These are phyloP conservation scores for Alethe diademata DNA, from an alignment of 2,113 vertebrate genomes.

Conservation along the genomic window DNA sequence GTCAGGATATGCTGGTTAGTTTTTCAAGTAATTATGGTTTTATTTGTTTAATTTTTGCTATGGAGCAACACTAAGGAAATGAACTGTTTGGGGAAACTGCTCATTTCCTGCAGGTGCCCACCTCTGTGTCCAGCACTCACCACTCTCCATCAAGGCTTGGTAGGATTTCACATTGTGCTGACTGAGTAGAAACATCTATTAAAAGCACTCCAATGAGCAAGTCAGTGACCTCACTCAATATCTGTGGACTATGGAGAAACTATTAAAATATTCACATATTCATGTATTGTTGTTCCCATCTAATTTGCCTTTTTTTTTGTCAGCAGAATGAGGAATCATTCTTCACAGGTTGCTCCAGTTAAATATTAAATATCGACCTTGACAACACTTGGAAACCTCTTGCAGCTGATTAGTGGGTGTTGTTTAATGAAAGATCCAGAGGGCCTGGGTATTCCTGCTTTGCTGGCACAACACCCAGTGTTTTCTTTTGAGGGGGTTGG, in stretches of 20 bases:
- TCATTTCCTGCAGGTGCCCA: conserved; percentile 41
- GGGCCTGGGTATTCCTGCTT: neutral
- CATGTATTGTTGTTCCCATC: neutral
- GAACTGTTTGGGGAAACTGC: conserved; percentile 30
- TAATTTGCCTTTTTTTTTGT: neutral
- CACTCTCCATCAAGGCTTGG: neutral
- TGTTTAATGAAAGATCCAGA: neutral
- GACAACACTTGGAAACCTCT: neutral
- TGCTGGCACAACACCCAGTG: neutral
- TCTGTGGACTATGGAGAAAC: neutral
- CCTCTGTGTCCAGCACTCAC: neutral
- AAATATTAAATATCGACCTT: neutral
- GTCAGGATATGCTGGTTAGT: conserved; percentile 43
- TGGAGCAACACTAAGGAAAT: conserved; percentile 31
- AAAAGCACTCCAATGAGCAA: neutral
- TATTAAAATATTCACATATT: neutral
- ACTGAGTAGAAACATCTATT: neutral
- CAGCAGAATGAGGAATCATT: neutral
- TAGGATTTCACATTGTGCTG: conserved; percentile 10
- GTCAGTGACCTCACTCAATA: neutral
- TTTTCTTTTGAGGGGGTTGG: neutral
- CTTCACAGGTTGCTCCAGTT: neutral
- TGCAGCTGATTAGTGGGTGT: neutral
- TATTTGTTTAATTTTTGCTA: conserved; percentile 52
- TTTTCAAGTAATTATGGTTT: conserved; percentile 37